Conservation (phyloP, 2,797 vertebrate species). For the Nasua narica region DNA sequence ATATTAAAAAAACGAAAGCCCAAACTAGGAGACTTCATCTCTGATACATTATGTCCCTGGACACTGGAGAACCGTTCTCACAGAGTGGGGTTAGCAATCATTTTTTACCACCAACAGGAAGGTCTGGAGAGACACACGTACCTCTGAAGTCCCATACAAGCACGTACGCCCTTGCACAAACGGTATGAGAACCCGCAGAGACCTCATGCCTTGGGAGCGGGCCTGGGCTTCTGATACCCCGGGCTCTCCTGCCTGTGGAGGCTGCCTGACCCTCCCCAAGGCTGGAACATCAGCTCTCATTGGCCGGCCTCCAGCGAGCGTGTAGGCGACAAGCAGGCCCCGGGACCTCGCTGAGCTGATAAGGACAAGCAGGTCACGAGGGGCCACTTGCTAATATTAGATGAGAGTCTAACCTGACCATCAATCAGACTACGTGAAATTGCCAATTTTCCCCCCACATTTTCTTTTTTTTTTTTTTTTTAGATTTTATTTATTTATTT, state of each 20-base stretch:
- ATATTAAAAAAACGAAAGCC: not conserved
- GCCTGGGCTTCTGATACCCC: not conserved
- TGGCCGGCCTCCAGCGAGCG: accelerated
- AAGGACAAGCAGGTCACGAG: not conserved
- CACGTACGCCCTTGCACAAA: not conserved
- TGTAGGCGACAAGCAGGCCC: not conserved
- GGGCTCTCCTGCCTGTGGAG: not conserved
- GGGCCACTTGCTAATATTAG: not conserved
- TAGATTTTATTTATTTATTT: too few relatives aligned
- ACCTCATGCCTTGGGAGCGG: not conserved
- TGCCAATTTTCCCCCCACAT: not conserved
- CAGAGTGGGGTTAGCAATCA: not conserved
- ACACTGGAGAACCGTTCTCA: not conserved
- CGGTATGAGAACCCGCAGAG: not conserved
- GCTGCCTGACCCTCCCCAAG: not conserved
- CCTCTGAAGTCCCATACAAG: not conserved
- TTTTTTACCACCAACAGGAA: not conserved
- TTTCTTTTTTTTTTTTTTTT: too few relatives aligned
- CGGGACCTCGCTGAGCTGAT: not conserved
- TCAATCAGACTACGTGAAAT: not conserved
- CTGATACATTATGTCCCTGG: not conserved
- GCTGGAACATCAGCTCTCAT: not conserved
- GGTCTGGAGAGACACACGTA: not conserved
- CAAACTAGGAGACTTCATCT: not conserved
- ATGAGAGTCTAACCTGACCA: not conserved